Evolutionary conservation across 1,140 invertebrate species (phyloP).

Genomic region (Nymphalis io): DNA sequence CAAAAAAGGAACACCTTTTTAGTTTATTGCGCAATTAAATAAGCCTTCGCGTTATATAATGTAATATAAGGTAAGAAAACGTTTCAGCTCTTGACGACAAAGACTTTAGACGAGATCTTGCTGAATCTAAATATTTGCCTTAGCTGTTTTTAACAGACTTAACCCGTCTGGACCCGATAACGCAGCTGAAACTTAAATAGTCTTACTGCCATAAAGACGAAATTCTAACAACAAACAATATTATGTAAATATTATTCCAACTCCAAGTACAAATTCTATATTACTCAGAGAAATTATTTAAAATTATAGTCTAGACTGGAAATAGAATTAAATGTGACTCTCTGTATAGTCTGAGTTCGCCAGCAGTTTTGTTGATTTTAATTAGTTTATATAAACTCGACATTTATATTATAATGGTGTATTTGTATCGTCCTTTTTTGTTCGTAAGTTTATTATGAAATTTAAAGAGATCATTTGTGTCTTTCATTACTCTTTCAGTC

Average conservation of each 20-base stretch:
- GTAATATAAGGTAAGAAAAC: constrained; percentile 2
- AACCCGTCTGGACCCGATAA: constrained; percentile 29
- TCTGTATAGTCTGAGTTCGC: constrained; percentile 1
- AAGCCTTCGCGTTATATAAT: constrained; percentile 1
- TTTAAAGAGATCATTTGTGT: too few species aligned
- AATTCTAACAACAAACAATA: constrained; percentile 21
- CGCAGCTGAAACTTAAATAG: constrained; percentile 11
- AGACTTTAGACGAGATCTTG: constrained; percentile 7
- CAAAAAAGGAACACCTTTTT: not conserved
- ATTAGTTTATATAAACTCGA: constrained; percentile 4
- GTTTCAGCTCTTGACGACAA: constrained; percentile 3
- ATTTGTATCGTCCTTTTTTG: too few species aligned
- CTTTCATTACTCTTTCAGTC: too few species aligned
- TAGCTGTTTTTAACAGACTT: constrained; percentile 14
- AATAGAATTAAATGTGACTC: constrained; percentile 31
- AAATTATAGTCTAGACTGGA: constrained; percentile 25
- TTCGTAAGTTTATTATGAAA: too few species aligned
- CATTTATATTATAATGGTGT: too few species aligned
- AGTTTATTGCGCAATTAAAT: not conserved
- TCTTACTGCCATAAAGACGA: constrained; percentile 13
- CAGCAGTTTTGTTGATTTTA: constrained; percentile 16
- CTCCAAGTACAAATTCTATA: constrained; percentile 24
- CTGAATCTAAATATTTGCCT: constrained; percentile 7
- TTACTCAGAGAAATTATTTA: constrained; percentile 23
- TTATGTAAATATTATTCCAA: constrained; percentile 24